Conservation (phyloP, 2,113 vertebrate species). For the Rynchops niger region DNA sequence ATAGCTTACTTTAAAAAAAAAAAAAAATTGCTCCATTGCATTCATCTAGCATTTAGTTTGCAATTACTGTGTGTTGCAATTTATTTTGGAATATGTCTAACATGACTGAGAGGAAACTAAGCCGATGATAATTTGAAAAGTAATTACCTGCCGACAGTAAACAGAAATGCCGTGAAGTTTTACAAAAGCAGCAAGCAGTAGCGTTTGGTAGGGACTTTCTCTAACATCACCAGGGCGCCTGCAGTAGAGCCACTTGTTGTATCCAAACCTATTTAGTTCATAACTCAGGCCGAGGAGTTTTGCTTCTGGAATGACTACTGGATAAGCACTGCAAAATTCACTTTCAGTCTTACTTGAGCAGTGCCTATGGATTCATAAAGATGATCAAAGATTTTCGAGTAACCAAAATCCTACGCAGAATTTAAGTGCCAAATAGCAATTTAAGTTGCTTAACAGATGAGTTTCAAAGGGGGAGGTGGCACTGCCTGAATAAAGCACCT, state of each 20-base stretch:
- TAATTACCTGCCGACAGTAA: background rate
- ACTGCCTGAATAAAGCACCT: background rate
- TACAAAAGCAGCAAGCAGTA: background rate
- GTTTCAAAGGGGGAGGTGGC: background rate
- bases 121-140: background rate
- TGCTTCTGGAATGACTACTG: background rate
- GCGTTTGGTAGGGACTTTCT: background rate
- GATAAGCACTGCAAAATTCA: background rate
- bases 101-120: background rate
- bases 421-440: background rate
- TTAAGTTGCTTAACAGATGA: background rate
- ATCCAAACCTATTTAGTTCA: background rate
- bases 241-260: background rate
- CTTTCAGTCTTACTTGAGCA: background rate
- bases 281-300: background rate
- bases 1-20: background rate
- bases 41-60: background rate
- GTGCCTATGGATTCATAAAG: background rate
- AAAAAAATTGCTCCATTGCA: background rate
- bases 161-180: background rate
- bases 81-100: background rate
- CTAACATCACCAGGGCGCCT: background rate
- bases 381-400: background rate
- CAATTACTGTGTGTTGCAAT: background rate
- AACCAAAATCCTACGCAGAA: background rate